phyloP scores from a whole-genome alignment of 2,113 vertebrate genomes.

The cattle (Bos taurus) region DNA sequence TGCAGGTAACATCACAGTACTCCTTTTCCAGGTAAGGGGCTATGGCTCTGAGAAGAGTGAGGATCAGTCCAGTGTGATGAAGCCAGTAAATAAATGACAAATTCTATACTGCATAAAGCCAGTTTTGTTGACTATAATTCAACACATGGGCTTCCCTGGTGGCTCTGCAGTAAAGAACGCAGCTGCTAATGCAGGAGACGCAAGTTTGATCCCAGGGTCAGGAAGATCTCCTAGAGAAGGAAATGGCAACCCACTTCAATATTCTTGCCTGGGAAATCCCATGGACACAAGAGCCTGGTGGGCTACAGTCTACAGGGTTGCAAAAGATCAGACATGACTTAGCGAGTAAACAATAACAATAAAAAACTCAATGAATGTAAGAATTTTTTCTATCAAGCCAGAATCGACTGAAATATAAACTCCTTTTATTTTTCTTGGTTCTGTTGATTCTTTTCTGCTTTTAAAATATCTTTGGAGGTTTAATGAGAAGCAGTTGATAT shows the following conservation, averaged over 20 bases:
- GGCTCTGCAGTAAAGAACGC: background rate
- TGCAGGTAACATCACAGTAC: background rate
- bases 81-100: background rate
- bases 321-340: background rate
- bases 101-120: background rate
- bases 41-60: background rate
- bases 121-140: background rate
- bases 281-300: background rate
- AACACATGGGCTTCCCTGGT: background rate
- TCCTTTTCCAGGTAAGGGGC: background rate
- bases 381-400: background rate
- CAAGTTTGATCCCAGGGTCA: background rate
- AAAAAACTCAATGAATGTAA: background rate
- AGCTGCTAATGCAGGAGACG: background rate
- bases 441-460: background rate
- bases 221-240: background rate
- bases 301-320: background rate
- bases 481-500: background rate
- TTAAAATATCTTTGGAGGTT: background rate
- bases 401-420: background rate
- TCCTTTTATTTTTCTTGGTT: background rate
- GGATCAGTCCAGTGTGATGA: background rate
- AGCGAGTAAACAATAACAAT: background rate
- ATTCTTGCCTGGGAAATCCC: background rate
- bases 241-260: background rate